These are phyloP conservation scores for Zygaena filipendulae DNA, from an alignment of 2,888 invertebrate species.

Conservation along the genomic window DNA sequence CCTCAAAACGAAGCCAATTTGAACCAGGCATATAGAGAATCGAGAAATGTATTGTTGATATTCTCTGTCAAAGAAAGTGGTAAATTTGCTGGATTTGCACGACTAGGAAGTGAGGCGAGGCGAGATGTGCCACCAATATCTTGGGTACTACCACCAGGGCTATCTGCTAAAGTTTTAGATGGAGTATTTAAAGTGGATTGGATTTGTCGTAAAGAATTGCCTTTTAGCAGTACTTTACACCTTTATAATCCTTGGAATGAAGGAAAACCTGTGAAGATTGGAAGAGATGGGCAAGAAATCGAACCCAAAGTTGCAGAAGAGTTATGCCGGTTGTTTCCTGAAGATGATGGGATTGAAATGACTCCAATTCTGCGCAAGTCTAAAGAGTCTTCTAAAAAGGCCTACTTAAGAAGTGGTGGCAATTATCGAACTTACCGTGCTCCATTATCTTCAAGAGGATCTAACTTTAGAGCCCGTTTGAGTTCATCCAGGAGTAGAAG, in stretches of 20 bases:
- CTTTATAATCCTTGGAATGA: slow-evolving; percentile 98
- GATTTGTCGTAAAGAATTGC: slow-evolving; percentile 94
- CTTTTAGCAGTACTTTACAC: slow-evolving; percentile 92
- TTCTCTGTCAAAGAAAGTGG: slow-evolving; percentile 99
- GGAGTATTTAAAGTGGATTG: slow-evolving; percentile 98
- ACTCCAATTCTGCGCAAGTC: slow-evolving; percentile 87
- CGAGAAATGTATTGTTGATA: slow-evolving; percentile 92
- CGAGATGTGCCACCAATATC: slow-evolving; percentile 90
- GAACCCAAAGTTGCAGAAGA: slow-evolving; percentile 96
- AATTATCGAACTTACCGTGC: slow-evolving; percentile 58
- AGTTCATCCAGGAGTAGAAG: slow-evolving; percentile 63
- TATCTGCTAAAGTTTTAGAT: slow-evolving; percentile 92
- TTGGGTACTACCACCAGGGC: slow-evolving; percentile 94
- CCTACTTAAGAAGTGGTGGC: slow-evolving; percentile 62
- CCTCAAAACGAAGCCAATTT: slow-evolving; percentile 97
- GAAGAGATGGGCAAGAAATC: slow-evolving; percentile 98
- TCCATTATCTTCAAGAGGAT: slow-evolving; percentile 49
- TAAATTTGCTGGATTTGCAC: slow-evolving; percentile 93
- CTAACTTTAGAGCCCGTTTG: slow-evolving; percentile 61
- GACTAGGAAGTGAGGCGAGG: slow-evolving; percentile 88
- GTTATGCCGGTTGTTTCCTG: slow-evolving; percentile 91
- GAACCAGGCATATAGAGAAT: slow-evolving; percentile 93
- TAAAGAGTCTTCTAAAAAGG: slow-evolving; percentile 82
- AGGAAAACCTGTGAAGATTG: slow-evolving; percentile 98
- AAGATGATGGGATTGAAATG: slow-evolving; percentile 92